These are phyloP conservation scores for Eumaeus atala DNA, from an alignment of 1,140 invertebrate genomes.

Conservation along the genomic window DNA sequence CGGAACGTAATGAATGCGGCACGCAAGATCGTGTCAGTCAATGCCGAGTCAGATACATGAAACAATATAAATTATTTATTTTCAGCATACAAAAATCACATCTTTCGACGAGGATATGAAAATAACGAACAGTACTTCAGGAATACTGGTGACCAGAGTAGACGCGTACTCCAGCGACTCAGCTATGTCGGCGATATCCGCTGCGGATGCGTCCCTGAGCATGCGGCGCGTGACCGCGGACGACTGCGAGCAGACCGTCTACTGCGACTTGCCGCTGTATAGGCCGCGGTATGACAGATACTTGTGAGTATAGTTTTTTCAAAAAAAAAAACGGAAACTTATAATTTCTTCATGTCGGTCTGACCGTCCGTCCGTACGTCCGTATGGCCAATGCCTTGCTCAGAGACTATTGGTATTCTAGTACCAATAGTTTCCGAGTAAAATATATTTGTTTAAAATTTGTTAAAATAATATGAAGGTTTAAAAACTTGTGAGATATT, in stretches of 20 bases:
- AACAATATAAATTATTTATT: conserved; percentile 8
- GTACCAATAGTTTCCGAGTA: too few relatives aligned
- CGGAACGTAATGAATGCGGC: too few relatives aligned
- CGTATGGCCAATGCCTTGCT: too few relatives aligned
- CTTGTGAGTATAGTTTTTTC: conserved; percentile 33
- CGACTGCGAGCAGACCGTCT: conserved; percentile 33
- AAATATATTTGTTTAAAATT: too few relatives aligned
- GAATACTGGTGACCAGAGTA: conserved; percentile 37
- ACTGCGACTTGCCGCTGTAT: conserved; percentile 50
- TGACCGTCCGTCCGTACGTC: too few relatives aligned
- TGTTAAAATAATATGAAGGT: too few relatives aligned
- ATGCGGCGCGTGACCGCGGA: conserved; percentile 10
- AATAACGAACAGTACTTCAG: conserved; percentile 22
- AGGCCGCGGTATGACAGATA: conserved; percentile 31
- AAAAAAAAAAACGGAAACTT: too few relatives aligned
- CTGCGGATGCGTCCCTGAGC: neutral
- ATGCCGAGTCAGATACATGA: too few relatives aligned
- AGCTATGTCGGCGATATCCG: conserved; percentile 23
- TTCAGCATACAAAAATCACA: conserved; percentile 50
- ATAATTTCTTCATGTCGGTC: too few relatives aligned
- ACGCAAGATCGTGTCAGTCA: too few relatives aligned
- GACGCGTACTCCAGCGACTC: conserved; percentile 33
- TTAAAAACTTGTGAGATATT: too few relatives aligned
- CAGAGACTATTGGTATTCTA: too few relatives aligned
- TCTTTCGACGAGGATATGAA: conserved; percentile 25